Percentiles rank a stretch among this genome's conserved stretches.
Conservation (phyloP, 2,888 invertebrate genomes). For the Ichneumoninae sp. region DNA sequence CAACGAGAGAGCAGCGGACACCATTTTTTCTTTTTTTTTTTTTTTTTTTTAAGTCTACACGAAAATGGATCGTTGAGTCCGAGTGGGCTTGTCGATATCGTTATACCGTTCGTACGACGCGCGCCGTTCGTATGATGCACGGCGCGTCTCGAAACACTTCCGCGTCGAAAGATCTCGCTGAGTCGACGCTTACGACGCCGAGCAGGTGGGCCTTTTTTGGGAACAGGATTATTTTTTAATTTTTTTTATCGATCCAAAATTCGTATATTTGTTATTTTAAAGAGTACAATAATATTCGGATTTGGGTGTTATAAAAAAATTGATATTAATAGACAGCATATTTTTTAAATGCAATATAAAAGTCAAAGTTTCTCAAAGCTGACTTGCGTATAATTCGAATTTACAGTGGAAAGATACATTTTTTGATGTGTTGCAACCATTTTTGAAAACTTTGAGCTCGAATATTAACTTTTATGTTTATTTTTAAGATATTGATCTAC, state of each 20-base stretch:
- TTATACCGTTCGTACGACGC: conserved; percentile 21
- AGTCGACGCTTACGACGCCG: conserved; percentile 22
- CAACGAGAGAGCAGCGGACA: conserved; percentile 56
- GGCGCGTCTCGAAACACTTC: conserved; percentile 23
- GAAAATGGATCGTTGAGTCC: conserved; percentile 60
- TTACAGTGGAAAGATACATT: too few relatives aligned
- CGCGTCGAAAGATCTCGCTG: conserved; percentile 25
- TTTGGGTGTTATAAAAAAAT: too few relatives aligned
- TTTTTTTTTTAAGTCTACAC: conserved; percentile 50
- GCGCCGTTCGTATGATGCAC: not conserved
- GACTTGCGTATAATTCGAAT: too few relatives aligned
- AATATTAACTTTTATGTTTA: too few relatives aligned
- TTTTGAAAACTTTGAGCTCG: too few relatives aligned
- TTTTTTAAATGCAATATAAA: too few relatives aligned
- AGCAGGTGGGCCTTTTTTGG: not conserved
- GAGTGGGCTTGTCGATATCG: conserved; percentile 45
- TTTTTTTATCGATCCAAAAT: not conserved
- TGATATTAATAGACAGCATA: too few relatives aligned
- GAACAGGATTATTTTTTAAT: not conserved
- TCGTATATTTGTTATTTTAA: too few relatives aligned
- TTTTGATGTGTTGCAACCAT: too few relatives aligned
- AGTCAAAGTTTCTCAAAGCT: too few relatives aligned
- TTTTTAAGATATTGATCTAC: too few relatives aligned
- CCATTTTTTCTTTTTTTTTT: conserved; percentile 62
- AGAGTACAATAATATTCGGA: too few relatives aligned